These are phyloP conservation scores for Epicauta chinensis DNA, from an alignment of 1,140 invertebrate genomes.

Conservation along the genomic window DNA sequence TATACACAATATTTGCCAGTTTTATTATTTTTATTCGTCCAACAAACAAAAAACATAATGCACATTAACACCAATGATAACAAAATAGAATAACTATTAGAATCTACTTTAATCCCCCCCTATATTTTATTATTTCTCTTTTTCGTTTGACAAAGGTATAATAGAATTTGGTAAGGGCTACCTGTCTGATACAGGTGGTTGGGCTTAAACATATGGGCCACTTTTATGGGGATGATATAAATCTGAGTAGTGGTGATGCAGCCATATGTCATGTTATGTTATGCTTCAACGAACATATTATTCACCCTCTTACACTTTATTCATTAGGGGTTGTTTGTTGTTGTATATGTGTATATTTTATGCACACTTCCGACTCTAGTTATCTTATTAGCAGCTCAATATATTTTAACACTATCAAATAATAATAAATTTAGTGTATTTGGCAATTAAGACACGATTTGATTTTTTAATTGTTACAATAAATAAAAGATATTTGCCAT, in stretches of 20 bases:
- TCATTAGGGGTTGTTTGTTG: slow-evolving; percentile 16
- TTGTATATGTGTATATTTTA: slow-evolving; percentile 14
- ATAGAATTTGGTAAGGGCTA: not conserved
- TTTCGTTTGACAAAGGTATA: slow-evolving; percentile 5
- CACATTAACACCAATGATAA: too few relatives aligned
- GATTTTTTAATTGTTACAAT: too few relatives aligned
- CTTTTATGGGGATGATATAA: slow-evolving; percentile 17
- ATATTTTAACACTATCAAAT: too few relatives aligned
- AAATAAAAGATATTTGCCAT: too few relatives aligned
- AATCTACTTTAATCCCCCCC: not conserved
- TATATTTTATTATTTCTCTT: not conserved
- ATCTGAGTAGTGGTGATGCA: slow-evolving; percentile 22
- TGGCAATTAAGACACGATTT: too few relatives aligned
- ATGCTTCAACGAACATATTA: slow-evolving; percentile 15
- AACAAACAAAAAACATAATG: too few relatives aligned
- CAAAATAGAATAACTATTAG: too few relatives aligned
- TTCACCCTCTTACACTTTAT: slow-evolving; percentile 21
- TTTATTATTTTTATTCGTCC: too few relatives aligned
- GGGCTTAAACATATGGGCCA: slow-evolving; percentile 8
- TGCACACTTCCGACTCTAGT: slow-evolving; percentile 10
- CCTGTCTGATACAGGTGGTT: slow-evolving; percentile 11
- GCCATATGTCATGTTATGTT: slow-evolving; percentile 23
- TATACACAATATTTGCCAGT: too few relatives aligned
- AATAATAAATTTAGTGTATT: too few relatives aligned
- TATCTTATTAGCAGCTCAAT: not conserved